Percentiles rank a stretch among this genome's conserved stretches.
Evolutionary conservation across 2,888 invertebrate genomes (phyloP).

Genomic region (Halocaridina rubra): DNA sequence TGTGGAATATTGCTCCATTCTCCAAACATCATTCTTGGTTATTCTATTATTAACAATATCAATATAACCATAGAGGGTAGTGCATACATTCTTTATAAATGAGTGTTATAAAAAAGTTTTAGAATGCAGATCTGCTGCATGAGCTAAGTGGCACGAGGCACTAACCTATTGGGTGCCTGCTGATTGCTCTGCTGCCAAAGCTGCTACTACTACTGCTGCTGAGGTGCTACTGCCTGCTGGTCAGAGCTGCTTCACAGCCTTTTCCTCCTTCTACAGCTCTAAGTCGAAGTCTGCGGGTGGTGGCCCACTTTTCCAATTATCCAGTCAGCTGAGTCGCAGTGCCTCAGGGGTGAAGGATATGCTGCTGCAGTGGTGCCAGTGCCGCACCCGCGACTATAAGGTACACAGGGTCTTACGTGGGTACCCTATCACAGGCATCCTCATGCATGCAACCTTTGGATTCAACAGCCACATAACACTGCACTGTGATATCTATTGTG

Average conservation of each 20-base stretch:
- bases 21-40: too few species aligned
- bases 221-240: constrained; percentile 32
- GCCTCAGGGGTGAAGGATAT: constrained; percentile 96
- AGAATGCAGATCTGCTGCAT: constrained; percentile 38
- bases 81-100: too few species aligned
- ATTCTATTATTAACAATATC: constrained; percentile 11
- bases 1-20: too few species aligned
- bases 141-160: constrained; percentile 36
- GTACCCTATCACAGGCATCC: background rate
- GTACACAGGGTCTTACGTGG: constrained; percentile 72
- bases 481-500: constrained; percentile 6
- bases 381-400: constrained; percentile 97
- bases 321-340: constrained; percentile 88
- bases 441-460: constrained; percentile 25
- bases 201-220: constrained; percentile 26
- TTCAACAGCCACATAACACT: constrained; percentile 4
- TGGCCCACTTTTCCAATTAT: constrained; percentile 88
- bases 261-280: constrained; percentile 46
- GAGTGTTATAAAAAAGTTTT: too few species aligned
- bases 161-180: constrained; percentile 38
- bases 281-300: constrained; percentile 65
- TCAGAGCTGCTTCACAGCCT: constrained; percentile 42
- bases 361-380: constrained; percentile 95
- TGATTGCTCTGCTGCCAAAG: constrained; percentile 12
- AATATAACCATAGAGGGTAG: constrained; percentile 24